Evolutionary conservation across 2,113 vertebrate genomes (phyloP), one percentile per base, ranked within the genome.

Genomic region (Zeus faber): DNA sequence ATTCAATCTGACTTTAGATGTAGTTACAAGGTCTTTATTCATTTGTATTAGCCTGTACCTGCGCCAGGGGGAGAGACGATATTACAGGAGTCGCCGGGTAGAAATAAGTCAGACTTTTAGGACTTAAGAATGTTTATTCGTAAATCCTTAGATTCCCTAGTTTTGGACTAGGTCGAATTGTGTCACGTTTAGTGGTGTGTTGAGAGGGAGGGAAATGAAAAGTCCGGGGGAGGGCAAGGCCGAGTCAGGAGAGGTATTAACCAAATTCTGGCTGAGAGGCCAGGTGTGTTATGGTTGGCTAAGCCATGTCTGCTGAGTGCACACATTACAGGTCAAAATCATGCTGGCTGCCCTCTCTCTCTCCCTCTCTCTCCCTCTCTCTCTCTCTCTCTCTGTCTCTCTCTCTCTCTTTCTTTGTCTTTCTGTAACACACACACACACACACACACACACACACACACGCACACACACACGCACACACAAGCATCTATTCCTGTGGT

Each of bases 251-350:
- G 14, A 54, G 17, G 18, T n/a, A 8, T 2, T 44, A 49, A 0
- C 21, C 33, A 11, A 4, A 21, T 13, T 54, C 24, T 65, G 63
- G 65, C 48, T 14, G 24, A 61, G 65, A 76, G 54, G 53, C 69
- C 33, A 67, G 39, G 58, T 76, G 69, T 64, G 67, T 67, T 70
- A 64, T 66, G 44, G 37, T 79, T 79, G 54, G 59, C 49, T 48
- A 43, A n/a, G 31, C 23, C 48, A 26, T 20, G 22, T 67, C 57
- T 59, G 55, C 62, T 47, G 47, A 58, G 51, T 74, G 58, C 1
- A 2, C 45, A 59, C 37, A 52, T 66, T 62, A 58, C 54, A 37
- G 39, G 40, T 26, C 18, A 22, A 60, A 65, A 55, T 22, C 44
- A 8, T 18, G 23, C n/a, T 3, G 13, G 17, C 18, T n/a, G n/a